These are phyloP conservation scores for Otolemur garnettii DNA, from an alignment of 2,113 vertebrate genomes.

Conservation along the genomic window DNA sequence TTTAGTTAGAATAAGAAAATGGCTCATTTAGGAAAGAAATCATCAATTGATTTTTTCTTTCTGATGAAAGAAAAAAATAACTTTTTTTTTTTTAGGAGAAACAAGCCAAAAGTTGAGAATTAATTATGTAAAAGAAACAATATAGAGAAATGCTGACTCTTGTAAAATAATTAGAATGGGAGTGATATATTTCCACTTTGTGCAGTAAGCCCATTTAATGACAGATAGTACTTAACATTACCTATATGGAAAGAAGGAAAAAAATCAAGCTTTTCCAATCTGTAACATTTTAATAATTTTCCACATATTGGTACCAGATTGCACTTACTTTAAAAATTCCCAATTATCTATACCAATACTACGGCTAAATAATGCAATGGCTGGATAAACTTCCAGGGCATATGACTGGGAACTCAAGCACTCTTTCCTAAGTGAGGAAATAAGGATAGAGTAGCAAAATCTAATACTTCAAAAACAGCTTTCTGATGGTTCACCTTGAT, in stretches of 20 bases:
- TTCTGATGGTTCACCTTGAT: neutral
- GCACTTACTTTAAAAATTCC: neutral
- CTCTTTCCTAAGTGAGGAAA: neutral
- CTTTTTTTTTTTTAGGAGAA: neutral
- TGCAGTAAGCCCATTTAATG: neutral
- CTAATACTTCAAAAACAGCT: neutral
- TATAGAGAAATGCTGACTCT: neutral
- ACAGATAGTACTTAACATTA: neutral
- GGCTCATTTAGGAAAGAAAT: conserved; percentile 15
- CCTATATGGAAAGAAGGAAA: neutral
- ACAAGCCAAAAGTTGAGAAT: neutral
- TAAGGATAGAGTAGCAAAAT: neutral
- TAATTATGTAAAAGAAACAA: neutral
- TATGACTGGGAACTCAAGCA: neutral
- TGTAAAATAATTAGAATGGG: neutral
- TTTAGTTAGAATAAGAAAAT: conserved; percentile 49
- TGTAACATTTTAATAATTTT: neutral
- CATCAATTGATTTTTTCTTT: neutral
- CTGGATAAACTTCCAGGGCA: neutral
- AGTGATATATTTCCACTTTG: neutral
- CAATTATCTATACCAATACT: neutral
- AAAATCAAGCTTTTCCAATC: neutral
- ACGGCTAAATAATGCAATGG: too few relatives aligned
- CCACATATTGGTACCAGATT: neutral
- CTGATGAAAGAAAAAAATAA: conserved; percentile 17